Conservation (phyloP, 2,888 invertebrate genomes). For the Tuta absoluta region DNA sequence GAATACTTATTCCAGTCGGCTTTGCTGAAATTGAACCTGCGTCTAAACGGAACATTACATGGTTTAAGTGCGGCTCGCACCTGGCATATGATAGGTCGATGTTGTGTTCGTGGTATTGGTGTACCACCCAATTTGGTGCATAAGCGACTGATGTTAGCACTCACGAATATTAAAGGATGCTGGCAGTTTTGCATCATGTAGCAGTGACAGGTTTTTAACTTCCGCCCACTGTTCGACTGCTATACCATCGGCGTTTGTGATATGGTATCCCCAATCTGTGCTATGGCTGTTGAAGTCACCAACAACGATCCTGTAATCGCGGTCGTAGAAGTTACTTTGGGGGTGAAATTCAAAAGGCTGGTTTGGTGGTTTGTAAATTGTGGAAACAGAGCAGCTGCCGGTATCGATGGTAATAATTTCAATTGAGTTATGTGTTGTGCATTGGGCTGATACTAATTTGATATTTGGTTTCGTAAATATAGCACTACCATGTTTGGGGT, state of each 20-base stretch:
- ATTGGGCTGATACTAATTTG: background rate
- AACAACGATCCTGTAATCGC: background rate
- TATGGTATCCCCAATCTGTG: conserved; percentile 18
- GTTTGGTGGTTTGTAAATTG: background rate
- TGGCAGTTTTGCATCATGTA: conserved; percentile 9
- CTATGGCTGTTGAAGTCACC: background rate
- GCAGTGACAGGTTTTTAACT: background rate
- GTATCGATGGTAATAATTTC: conserved; percentile 1
- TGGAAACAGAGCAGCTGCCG: background rate
- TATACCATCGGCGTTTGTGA: background rate
- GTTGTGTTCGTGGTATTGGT: conserved; percentile 23
- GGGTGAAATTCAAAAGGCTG: background rate
- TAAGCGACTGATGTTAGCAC: background rate
- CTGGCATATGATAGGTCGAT: conserved; percentile 22
- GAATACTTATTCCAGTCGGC: conserved; percentile 4
- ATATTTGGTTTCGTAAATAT: background rate
- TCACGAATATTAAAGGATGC: background rate
- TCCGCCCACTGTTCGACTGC: conserved; percentile 26
- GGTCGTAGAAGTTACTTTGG: background rate
- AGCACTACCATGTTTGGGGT: conserved; percentile 15
- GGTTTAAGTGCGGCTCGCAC: conserved; percentile 8
- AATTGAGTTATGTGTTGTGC: background rate
- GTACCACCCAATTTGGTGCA: background rate
- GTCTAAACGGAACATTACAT: background rate
- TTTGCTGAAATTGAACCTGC: conserved; percentile 21